Base-by-base conservation (phyloP, 2,888 invertebrate species). In the Pyralis farinalis region DNA sequence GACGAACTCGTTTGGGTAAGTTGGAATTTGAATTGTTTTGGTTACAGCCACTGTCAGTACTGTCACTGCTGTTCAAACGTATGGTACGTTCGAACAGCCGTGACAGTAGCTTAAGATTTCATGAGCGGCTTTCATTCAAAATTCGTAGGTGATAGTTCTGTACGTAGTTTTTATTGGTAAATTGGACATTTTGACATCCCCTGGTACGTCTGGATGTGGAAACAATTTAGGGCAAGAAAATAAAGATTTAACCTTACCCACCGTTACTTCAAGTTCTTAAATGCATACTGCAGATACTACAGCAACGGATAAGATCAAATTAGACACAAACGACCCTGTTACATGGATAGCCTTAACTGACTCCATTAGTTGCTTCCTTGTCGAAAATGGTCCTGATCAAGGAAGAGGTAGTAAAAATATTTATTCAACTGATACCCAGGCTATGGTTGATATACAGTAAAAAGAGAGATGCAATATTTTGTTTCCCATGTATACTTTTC, bases 401-500 rank as follows among this genome's bases (percentile, higher is more conserved):
- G 20, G 37, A 37, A 37, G 33, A 39, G 11, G 39, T 39, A 39
- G 39, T 39, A 11, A 39, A 39, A 32, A 12, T 39, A 12, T 39
- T 39, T 39, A 8, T 39, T 39, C 39, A 12, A 39, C 39, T 39
- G 33, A 39, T 41, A 8, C 30, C 36, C 21, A 35, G 36, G 10
- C 31, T 3, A 12, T 41, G 41, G 41, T 35, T 41, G 41, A 36
- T 41, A 7, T 41, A 41, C 41, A 35, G 35, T 35, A 8, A 35
- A 35, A 35, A 31, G 12, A 35, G 36, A 36, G 31, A 41, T 35
- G 34, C 38, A 37, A 38, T 43, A 38, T 43, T 38, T 43, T 43
- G 43, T 43, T 43, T 43, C 34, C 38, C 43, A 38, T 43, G 38
- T 30, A 43, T 38, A 38, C 37, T 43, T 37, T 43, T 43, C 38